Percentiles rank a stretch among this genome's conserved stretches.
These are phyloP conservation scores for Mus caroli DNA, from an alignment of 2,797 vertebrate species.

Conservation along the genomic window DNA sequence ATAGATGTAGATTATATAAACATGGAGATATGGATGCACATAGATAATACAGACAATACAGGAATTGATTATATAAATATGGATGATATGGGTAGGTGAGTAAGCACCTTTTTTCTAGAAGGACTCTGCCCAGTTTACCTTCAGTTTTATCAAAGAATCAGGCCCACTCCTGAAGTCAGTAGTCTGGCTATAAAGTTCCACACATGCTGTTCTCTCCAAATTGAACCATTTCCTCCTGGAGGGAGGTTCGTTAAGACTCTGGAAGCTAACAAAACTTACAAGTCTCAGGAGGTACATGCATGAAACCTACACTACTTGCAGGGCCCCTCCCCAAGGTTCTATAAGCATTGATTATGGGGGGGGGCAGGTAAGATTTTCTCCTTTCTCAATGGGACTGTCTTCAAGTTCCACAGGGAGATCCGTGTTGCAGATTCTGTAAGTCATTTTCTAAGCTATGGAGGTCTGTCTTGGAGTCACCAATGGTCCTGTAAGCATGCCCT, in stretches of 20 bases:
- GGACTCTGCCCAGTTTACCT: background rate
- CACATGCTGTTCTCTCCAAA: background rate
- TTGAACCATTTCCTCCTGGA: background rate
- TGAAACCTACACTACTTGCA: background rate
- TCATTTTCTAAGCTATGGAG: background rate
- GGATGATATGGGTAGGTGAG: background rate
- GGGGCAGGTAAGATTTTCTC: background rate
- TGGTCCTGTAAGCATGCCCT: background rate
- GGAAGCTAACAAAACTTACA: background rate
- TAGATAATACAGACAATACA: background rate
- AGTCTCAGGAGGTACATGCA: background rate
- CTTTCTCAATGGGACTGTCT: background rate
- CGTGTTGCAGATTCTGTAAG: background rate
- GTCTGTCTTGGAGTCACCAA: background rate
- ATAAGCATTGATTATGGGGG: background rate
- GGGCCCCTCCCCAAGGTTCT: background rate
- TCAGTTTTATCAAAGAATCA: background rate
- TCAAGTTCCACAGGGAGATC: background rate
- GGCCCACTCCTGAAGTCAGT: background rate
- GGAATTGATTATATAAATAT: background rate
- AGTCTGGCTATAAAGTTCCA: no score
- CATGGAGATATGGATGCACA: background rate
- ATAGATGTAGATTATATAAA: background rate
- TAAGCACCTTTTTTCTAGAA: background rate
- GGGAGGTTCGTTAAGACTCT: background rate